These are phyloP conservation scores for Hofmannophila pseudospretella DNA, from an alignment of 2,888 invertebrate genomes.

Conservation along the genomic window DNA sequence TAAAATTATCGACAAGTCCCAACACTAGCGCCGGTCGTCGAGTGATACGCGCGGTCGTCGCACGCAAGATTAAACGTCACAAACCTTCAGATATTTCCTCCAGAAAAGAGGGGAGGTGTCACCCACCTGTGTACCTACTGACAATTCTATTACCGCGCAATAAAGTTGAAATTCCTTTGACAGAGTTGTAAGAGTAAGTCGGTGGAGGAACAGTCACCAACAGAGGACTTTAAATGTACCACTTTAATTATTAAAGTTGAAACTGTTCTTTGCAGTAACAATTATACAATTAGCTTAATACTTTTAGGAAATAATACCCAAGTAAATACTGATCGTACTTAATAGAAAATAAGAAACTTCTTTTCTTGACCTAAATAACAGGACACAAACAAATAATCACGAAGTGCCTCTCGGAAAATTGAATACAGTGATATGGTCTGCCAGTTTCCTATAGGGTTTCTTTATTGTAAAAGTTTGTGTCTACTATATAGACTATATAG, in stretches of 20 bases:
- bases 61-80: constrained; percentile 78
- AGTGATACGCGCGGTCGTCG: constrained; percentile 71
- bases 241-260: not conserved
- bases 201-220: constrained; percentile 49
- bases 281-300: no score
- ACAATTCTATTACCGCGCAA: constrained; percentile 20
- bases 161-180: constrained; percentile 26
- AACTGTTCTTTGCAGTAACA: no score
- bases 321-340: no score
- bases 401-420: no score
- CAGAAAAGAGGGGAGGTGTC: constrained; percentile 1
- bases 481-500: no score
- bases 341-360: no score
- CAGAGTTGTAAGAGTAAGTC: constrained; percentile 14
- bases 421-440: no score
- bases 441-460: no score
- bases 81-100: constrained; percentile 55
- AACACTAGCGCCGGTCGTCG: constrained; percentile 46
- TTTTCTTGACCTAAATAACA: no score
- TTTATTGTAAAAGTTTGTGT: no score
- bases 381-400: no score
- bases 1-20: constrained; percentile 16
- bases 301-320: no score
- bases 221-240: constrained; percentile 28
- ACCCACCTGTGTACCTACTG: constrained; percentile 23